phyloP scores from a whole-genome alignment of 1,140 invertebrate genomes.

The Neodiprion fabricii region DNA sequence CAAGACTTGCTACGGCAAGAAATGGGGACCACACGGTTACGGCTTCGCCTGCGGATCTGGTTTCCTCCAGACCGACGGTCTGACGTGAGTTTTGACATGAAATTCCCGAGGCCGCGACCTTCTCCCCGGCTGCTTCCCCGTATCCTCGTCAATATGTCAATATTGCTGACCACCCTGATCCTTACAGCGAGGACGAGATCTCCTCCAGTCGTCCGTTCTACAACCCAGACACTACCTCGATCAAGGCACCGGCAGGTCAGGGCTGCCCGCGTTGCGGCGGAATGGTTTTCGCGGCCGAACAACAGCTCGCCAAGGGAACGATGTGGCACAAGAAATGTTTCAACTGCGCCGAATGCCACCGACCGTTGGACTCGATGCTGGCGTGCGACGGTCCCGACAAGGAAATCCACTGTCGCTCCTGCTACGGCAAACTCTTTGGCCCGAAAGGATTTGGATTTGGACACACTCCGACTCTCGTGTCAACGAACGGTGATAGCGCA shows the following conservation, averaged over 20 bases:
- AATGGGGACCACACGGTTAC: conserved; percentile 94
- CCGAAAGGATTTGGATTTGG: conserved; percentile 91
- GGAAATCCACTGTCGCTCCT: conserved; percentile 87
- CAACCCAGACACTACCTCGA: conserved; percentile 86
- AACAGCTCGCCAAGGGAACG: conserved; percentile 91
- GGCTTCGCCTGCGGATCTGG: conserved; percentile 95
- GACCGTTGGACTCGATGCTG: conserved; percentile 91
- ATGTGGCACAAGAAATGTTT: conserved; percentile 97
- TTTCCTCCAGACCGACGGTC: conserved; percentile 87
- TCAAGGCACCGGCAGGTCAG: conserved; percentile 85
- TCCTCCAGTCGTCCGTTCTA: conserved; percentile 77
- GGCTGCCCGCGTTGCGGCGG: conserved; percentile 91
- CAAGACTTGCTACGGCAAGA: conserved; percentile 90
- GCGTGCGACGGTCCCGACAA: conserved; percentile 89
- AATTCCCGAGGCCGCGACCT: too few relatives aligned
- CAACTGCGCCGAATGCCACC: conserved; percentile 90
- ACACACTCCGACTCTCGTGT: conserved; percentile 84
- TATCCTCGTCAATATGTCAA: not conserved
- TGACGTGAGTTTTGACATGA: conserved; percentile 70
- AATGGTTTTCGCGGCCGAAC: conserved; percentile 92
- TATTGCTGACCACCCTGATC: not conserved
- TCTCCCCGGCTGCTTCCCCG: not conserved
- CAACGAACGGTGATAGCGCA: conserved; percentile 74
- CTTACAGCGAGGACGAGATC: conserved; percentile 79
- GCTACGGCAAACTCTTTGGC: conserved; percentile 89